A percentile compares a stretch with the other conserved stretches of the same genome.
Evolutionary conservation across 2,888 invertebrate species (phyloP).

Genomic region (Lasioglossum malachurum): DNA sequence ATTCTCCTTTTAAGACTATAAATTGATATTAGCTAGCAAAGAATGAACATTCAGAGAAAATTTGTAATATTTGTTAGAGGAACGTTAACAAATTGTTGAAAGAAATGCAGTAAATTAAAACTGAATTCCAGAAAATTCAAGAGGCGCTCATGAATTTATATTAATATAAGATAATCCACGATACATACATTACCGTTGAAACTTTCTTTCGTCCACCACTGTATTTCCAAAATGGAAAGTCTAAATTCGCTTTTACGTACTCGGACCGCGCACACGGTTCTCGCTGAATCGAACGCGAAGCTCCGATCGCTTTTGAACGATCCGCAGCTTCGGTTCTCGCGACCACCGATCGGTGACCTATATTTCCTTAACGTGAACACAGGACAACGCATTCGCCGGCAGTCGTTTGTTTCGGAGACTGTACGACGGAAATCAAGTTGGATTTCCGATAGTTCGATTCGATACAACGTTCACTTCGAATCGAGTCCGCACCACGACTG

Average conservation of each 20-base stretch:
- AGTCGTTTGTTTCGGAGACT: not conserved
- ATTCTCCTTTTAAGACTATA: no score
- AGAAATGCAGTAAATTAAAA: no score
- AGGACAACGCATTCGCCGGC: constrained; percentile 1
- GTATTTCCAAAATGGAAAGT: no score
- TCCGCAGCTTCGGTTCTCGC: not conserved
- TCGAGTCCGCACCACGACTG: not conserved
- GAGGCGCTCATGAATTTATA: no score
- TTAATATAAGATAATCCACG: no score
- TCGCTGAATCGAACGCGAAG: constrained; percentile 16
- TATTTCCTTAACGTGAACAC: constrained; percentile 23
- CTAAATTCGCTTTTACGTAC: not conserved
- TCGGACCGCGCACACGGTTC: not conserved
- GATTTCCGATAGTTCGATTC: not conserved
- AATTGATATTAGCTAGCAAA: no score
- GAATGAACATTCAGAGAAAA: no score
- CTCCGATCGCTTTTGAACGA: not conserved
- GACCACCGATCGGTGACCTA: constrained; percentile 23
- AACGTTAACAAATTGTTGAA: no score
- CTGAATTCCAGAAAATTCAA: no score
- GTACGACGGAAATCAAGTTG: constrained; percentile 1
- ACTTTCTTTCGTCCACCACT: not conserved
- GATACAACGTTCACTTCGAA: not conserved
- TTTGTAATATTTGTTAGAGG: no score
- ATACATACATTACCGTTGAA: not conserved